Base-by-base conservation (phyloP, 2,797 vertebrate genomes). In the Protosalanx chinensis region DNA sequence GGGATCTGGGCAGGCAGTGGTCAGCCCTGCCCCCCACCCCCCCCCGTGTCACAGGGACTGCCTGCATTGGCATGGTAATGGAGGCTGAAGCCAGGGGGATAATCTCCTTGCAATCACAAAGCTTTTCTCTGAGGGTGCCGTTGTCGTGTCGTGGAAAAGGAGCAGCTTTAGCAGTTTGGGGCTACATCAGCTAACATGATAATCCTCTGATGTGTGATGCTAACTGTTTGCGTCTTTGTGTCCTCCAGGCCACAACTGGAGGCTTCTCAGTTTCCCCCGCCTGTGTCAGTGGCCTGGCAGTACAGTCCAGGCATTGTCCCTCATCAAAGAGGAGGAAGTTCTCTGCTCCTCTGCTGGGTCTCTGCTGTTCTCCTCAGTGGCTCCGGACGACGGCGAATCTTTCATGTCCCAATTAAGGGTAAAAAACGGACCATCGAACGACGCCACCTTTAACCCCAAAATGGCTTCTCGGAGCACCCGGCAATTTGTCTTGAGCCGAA, bases 291-390 rank as follows among this genome's bases (percentile, higher is more conserved):
- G 86, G 84, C 30, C 49, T 77, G 23, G 75, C 59, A 66, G 62
- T 70, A 90, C 88, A 93, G 79, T 89, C 76, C 79, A 75, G 74
- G 77, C 79, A 88, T 87, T 93, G 88, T 84, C 72, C 82, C 88
- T 88, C 79, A 92, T 89, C 81, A 91, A 89, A 93, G 81, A 79
- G 66, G 81, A 91, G 83, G 87, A 92, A 90, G 87, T 88, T 81
- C 80, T 80, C 72, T 41, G 75, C 80, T 81, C 82, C 81, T 70
- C 81, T 79, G 70, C 81, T 77, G 73, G 79, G 71, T 82, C 72
- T 85, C 82, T 63, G 77, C 72, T 69, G 67, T 79, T 67, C 20
- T 86, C 85, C 87, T 90, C 87, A 83, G 68, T 85, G 84, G 80
- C 81, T 76, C 81, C 30, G 86, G 60, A 82, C 70, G 72, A 80